Evolutionary conservation across 2,888 invertebrate species (phyloP).

Genomic region (Mesoligia furuncula): DNA sequence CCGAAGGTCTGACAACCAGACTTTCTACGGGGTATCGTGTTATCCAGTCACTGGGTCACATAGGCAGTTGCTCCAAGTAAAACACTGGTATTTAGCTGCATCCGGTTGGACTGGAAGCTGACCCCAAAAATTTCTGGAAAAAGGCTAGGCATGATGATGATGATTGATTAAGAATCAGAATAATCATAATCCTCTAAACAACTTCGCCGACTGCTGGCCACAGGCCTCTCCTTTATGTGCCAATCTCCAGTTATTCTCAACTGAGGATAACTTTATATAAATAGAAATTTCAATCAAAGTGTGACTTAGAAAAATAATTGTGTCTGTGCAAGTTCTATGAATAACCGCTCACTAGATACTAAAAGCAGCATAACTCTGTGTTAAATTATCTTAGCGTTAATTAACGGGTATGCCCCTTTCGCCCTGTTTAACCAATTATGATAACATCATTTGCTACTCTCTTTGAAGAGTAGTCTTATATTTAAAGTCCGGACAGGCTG

Average conservation of each 20-base stretch:
- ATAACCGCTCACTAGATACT: not conserved
- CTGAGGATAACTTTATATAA: not conserved
- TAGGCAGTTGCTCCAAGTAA: no score
- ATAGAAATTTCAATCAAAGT: not conserved
- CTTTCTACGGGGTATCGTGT: no score
- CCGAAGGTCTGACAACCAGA: not conserved
- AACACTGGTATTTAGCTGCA: no score
- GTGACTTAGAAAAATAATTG: not conserved
- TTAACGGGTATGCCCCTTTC: not conserved
- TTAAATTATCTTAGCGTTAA: not conserved
- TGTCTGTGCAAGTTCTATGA: conserved; percentile 5
- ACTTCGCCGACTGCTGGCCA: not conserved
- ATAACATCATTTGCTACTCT: conserved; percentile 6
- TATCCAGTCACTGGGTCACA: no score
- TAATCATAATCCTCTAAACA: not conserved
- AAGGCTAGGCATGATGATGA: no score
- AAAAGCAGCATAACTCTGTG: not conserved
- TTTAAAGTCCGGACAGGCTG: not conserved
- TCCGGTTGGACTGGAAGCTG: no score
- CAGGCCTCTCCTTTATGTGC: not conserved
- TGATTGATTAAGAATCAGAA: no score
- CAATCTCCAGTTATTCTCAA: not conserved
- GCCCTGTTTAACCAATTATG: not conserved
- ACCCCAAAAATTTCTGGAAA: no score
- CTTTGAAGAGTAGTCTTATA: not conserved